Base-by-base conservation (phyloP, 1,140 invertebrate genomes). In the Zaprionus nigranus region DNA sequence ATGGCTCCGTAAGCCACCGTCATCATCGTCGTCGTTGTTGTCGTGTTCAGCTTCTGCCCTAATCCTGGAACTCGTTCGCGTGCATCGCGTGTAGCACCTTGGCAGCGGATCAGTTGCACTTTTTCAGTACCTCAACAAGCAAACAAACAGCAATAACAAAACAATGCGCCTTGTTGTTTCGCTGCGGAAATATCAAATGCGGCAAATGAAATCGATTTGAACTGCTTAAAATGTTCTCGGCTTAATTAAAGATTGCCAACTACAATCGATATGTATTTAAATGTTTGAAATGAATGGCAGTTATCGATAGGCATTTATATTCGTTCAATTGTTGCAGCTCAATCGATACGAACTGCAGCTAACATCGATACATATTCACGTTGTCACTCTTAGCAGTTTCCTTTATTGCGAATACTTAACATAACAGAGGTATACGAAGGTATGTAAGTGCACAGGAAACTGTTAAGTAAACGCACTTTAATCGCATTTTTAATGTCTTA, bases 191-290 rank as follows among this genome's bases (percentile, higher is more conserved):
- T 80, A 78, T 80, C 78, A 72, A 75, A 67, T 61, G 63, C 65
- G 75, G 61, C 79, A 82, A 49, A 28, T 26, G 17, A 77, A 82
- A 78, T 82, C 67, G 68, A 82, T 82, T 77, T 22, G 46, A 22
- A 24, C 46, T 22, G 46, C 46, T 51, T 24, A 13, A 24, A 24
- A 11, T 49, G 11, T 12, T 22, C 9, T 22, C 20, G 46, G 20
- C 46, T 20, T 49, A 22, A 49, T 49, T 22, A 49, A 20, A 4
- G 11, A 46, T 17, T n/a, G n/a, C 5, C 15, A 43, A 2, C 7
- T 17, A 7, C 6, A 17, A 46, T 46, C 5, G 15, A 46, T 38
- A 17, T 17, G 13, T 17, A 17, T 46, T 46, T 13, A 13, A 15
- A 38, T 38, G 5, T 38, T 38, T 38, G 1, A 0, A 38, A 38